phyloP scores from a whole-genome alignment of 2,113 vertebrate species.

The Pionites leucogaster region DNA sequence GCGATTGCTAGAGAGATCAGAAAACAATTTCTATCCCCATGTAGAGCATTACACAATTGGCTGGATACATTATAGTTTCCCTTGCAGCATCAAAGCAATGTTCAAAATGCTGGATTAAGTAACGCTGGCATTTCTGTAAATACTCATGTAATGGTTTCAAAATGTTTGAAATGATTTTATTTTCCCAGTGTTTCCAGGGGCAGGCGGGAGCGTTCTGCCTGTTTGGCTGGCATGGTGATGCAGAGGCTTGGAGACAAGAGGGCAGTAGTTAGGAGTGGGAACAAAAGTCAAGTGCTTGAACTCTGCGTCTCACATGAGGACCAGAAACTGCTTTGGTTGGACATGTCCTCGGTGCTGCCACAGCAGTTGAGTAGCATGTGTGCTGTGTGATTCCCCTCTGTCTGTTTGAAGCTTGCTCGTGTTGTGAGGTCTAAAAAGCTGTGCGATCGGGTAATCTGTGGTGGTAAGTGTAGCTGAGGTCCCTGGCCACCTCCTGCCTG shows the following conservation, averaged over 20 bases:
- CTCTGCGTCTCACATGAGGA: fast-evolving
- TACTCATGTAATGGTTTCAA: not conserved
- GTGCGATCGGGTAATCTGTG: not conserved
- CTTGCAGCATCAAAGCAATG: not conserved
- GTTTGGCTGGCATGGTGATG: fast-evolving
- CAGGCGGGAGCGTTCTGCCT: fast-evolving
- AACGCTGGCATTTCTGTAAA: not conserved
- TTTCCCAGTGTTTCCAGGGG: not conserved
- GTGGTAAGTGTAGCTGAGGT: fast-evolving
- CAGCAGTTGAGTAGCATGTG: fast-evolving
- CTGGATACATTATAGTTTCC: not conserved
- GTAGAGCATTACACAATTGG: not conserved
- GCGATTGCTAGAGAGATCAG: not conserved
- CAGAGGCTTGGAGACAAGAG: not conserved
- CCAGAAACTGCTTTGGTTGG: fast-evolving
- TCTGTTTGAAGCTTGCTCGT: not conserved
- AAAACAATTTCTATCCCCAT: not conserved
- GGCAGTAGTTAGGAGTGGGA: not conserved
- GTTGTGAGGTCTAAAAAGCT: not conserved
- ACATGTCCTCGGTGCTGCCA: fast-evolving
- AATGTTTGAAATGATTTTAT: not conserved
- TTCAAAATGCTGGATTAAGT: not conserved
- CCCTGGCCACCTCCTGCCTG: not conserved
- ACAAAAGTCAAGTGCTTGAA: too few species aligned
- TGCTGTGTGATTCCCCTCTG: not conserved